phyloP scores from a whole-genome alignment of 2,888 invertebrate species.

The Neoitamus cyanurus region DNA sequence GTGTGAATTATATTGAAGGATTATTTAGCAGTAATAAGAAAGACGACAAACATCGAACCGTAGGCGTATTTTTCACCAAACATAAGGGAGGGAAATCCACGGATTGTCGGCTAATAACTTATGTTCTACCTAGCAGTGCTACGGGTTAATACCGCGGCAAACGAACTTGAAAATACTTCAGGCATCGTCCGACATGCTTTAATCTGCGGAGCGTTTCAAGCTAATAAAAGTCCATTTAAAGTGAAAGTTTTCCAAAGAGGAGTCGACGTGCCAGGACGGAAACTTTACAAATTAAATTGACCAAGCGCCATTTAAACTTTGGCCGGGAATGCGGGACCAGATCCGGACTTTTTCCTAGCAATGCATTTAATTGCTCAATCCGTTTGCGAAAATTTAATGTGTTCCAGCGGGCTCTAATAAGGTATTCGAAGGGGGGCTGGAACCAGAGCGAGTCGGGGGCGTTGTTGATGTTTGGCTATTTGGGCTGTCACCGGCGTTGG shows the following conservation, averaged over 20 bases:
- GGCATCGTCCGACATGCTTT: neutral
- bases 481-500: neutral
- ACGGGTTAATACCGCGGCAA: neutral
- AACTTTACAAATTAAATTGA: conserved; percentile 36
- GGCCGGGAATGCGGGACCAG: conserved; percentile 43
- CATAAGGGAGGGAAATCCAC: neutral
- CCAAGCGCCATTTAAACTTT: conserved; percentile 51
- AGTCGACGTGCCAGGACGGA: conserved; percentile 15
- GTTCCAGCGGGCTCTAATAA: neutral
- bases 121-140: neutral
- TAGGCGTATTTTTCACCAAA: neutral
- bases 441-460: neutral
- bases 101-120: neutral
- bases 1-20: no score
- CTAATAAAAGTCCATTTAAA: conserved; percentile 43
- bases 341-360: neutral
- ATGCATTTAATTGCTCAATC: conserved; percentile 28
- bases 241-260: conserved; percentile 19
- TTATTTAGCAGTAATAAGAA: no score
- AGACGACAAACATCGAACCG: neutral
- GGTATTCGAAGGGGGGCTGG: neutral
- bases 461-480: conserved; percentile 30
- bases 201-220: neutral
- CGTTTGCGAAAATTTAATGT: conserved; percentile 4
- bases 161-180: neutral